Conservation (phyloP, 1,140 invertebrate genomes). For the Drosophila lini region DNA sequence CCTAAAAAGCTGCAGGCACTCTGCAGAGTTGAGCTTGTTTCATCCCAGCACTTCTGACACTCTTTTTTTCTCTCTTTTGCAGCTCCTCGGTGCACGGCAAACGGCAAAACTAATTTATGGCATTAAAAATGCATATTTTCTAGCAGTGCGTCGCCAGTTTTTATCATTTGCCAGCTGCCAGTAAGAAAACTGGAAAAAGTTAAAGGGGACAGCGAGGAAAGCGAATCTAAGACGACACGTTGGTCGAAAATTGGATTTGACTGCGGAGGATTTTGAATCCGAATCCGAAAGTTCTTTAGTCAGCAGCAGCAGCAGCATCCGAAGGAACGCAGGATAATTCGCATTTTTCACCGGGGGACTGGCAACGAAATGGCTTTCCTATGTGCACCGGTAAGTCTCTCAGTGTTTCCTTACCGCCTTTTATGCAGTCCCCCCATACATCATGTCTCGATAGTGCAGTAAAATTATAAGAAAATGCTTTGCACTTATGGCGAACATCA, state of each 20-base stretch:
- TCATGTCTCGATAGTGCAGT: slow-evolving; percentile 35
- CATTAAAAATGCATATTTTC: slow-evolving; percentile 83
- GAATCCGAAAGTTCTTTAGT: slow-evolving; percentile 43
- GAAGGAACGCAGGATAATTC: slow-evolving; percentile 55
- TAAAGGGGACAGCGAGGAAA: neutral
- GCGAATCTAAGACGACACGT: slow-evolving; percentile 25
- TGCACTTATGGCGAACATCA: slow-evolving; percentile 41
- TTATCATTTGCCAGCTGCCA: slow-evolving; percentile 70
- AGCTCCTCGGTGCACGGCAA: slow-evolving; percentile 57
- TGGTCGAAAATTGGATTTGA: slow-evolving; percentile 67
- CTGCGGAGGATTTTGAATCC: slow-evolving; percentile 57
- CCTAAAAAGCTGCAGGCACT: slow-evolving; percentile 16
- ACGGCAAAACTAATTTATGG: slow-evolving; percentile 81
- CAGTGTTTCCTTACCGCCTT: neutral
- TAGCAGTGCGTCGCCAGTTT: slow-evolving; percentile 76
- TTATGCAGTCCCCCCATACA: slow-evolving; percentile 11
- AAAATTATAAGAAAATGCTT: slow-evolving; percentile 42
- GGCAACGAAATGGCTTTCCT: slow-evolving; percentile 79
- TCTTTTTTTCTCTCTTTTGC: slow-evolving; percentile 27
- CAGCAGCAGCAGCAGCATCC: slow-evolving; percentile 12
- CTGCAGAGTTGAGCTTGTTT: slow-evolving; percentile 20
- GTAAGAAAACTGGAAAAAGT: slow-evolving; percentile 7
- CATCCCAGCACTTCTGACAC: slow-evolving; percentile 16
- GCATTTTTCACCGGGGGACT: slow-evolving; percentile 58
- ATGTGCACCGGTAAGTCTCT: slow-evolving; percentile 64